Evolutionary conservation across 2,888 invertebrate species (phyloP), one percentile per base, ranked within the genome.

Genomic region (Caenorhabditis uteleia): DNA sequence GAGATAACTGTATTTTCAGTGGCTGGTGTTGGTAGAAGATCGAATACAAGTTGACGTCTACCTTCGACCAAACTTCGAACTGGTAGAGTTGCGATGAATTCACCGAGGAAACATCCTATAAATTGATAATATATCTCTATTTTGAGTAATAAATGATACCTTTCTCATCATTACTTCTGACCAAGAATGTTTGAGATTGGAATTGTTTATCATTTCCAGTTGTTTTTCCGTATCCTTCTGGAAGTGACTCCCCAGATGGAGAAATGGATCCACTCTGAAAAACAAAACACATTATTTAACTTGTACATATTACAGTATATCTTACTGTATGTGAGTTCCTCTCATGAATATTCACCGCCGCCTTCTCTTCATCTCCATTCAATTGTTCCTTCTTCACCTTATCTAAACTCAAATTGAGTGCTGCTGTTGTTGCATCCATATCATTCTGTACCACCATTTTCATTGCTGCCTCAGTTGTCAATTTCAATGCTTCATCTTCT

Each of bases 261-360:
- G 74, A 74, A 31, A 77, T 67, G 34, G 77, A 77, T 26, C 79
- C 79, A 51, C 74, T 74, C 79, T 79, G 68, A 68, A 78, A 75
- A 36, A 8, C 16, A 38, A 29, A n/a, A 40, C 21, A 38, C 12
- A 27, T 21, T n/a, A 18, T 29, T 3, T 25, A 10, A 36, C 21
- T 27, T 26, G 6, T 8, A 18, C 27, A 45, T 7, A 23, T 4
- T 7, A 27, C 12, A 31, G 25, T n/a, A 23, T 18, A 16, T 44
- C 73, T 29, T 67, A 79, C 78, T 49, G 78, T 79, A 56, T 79
- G 78, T 26, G 75, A 75, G 56, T 78, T 75, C 40, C 77, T 69
- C 56, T 79, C 77, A 20, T 59, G 60, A 21, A 51, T 44, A 29
- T 44, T 48, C 21, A 47, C 44, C 10, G 48, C 34, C 4, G 29